Conservation (phyloP, 2,888 invertebrate species). For the Suillia variegata region DNA sequence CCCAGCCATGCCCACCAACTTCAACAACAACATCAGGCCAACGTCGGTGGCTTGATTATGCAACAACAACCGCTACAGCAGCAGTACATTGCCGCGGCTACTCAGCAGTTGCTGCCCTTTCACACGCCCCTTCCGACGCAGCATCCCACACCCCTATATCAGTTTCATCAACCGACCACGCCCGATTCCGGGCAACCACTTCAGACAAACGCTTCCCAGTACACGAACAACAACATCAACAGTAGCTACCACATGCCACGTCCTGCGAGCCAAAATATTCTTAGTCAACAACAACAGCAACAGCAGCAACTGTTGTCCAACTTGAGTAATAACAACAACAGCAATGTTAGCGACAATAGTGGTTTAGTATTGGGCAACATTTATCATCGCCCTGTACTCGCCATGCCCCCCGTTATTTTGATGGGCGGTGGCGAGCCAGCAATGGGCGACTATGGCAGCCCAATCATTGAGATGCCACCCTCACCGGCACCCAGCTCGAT, state of each 20-base stretch:
- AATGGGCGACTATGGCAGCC: conserved; percentile 62
- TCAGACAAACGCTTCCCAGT: conserved; percentile 7
- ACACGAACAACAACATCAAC: conserved; percentile 18
- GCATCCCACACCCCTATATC: background rate
- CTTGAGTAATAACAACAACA: conserved; percentile 18
- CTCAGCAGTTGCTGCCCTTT: conserved; percentile 35
- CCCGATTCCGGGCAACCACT: background rate
- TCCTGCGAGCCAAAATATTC: conserved; percentile 24
- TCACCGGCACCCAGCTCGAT: conserved; percentile 65
- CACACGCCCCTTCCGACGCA: conserved; percentile 35
- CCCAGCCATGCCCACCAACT: conserved; percentile 30
- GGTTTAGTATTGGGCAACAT: conserved; percentile 39
- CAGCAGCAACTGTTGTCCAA: conserved; percentile 20
- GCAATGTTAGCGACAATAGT: conserved; percentile 24
- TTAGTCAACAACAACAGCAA: conserved; percentile 22
- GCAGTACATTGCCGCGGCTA: conserved; percentile 29
- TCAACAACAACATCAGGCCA: conserved; percentile 35
- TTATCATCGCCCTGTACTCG: conserved; percentile 59
- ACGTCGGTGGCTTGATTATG: conserved; percentile 28
- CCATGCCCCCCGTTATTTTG: conserved; percentile 63
- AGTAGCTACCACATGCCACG: conserved; percentile 16
- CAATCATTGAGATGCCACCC: conserved; percentile 67
- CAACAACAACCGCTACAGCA: conserved; percentile 35
- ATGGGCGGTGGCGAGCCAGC: conserved; percentile 64
- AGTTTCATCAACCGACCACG: conserved; percentile 16